These are phyloP conservation scores for Diplodus sargus DNA, from an alignment of 2,797 vertebrate genomes.

Conservation along the genomic window DNA sequence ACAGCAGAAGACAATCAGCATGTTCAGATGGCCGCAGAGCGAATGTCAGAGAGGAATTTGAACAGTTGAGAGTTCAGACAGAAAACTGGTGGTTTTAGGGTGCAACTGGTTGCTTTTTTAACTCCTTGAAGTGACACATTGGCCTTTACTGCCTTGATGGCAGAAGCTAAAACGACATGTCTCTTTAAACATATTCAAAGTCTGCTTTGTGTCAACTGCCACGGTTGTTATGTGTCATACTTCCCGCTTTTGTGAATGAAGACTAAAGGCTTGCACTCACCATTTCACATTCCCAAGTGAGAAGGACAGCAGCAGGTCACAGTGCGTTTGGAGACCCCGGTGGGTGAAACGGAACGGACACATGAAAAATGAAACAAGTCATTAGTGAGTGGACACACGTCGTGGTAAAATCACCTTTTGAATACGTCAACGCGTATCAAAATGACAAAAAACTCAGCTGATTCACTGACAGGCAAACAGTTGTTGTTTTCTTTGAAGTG, in stretches of 20 bases:
- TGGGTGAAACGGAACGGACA: conserved; percentile 25
- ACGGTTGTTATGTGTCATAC: neutral
- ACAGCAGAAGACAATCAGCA: conserved; percentile 33
- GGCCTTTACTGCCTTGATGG: neutral
- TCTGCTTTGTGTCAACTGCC: neutral
- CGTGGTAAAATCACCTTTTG: neutral
- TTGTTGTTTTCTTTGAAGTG: no score
- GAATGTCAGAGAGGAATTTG: conserved; percentile 9
- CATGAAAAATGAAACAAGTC: conserved; percentile 37
- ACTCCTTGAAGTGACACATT: neutral
- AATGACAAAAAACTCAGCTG: neutral
- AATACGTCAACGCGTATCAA: neutral
- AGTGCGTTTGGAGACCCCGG: conserved; percentile 18
- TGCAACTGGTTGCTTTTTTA: neutral
- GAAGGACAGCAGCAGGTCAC: conserved; percentile 44
- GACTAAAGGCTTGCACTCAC: conserved; percentile 67
- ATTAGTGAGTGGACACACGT: conserved; percentile 2
- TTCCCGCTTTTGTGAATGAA: conserved; percentile 42
- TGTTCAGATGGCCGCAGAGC: conserved; percentile 13
- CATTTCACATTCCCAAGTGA: conserved; percentile 43
- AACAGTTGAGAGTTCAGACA: neutral
- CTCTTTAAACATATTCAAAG: neutral
- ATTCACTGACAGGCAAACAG: neutral
- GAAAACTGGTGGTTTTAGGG: neutral
- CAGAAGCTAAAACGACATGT: neutral